These are phyloP conservation scores for Loriculus beryllinus DNA, from an alignment of 2,797 vertebrate genomes.

Conservation along the genomic window DNA sequence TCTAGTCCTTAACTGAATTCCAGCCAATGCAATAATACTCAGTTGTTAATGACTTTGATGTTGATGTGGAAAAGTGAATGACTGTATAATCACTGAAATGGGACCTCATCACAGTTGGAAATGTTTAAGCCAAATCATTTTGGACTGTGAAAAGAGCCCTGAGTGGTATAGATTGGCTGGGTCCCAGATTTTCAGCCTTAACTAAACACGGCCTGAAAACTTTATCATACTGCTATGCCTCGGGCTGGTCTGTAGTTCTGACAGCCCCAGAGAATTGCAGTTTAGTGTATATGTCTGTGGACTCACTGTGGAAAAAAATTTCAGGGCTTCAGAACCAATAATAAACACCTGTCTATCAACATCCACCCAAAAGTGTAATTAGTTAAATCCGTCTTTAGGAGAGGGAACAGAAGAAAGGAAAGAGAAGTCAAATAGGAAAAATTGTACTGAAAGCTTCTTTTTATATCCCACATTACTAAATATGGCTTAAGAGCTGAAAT, in stretches of 20 bases:
- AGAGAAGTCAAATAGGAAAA: slow-evolving; percentile 77
- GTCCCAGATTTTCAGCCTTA: slow-evolving; percentile 80
- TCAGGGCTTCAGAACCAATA: slow-evolving; percentile 74
- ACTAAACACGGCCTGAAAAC: slow-evolving; percentile 80
- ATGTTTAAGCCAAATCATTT: slow-evolving; percentile 85
- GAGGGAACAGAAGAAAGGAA: slow-evolving; percentile 81
- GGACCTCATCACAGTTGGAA: slow-evolving; percentile 84
- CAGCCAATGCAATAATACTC: slow-evolving; percentile 80
- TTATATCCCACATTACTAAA: slow-evolving; percentile 82
- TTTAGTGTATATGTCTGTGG: slow-evolving; percentile 72
- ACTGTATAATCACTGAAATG: slow-evolving; percentile 83
- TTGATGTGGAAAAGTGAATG: slow-evolving; percentile 85
- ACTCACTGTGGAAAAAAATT: slow-evolving; percentile 63
- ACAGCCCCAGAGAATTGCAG: slow-evolving; percentile 75
- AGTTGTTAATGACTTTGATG: slow-evolving; percentile 85
- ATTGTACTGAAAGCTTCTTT: slow-evolving; percentile 82
- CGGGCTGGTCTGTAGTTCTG: slow-evolving; percentile 80
- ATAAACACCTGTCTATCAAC: slow-evolving; percentile 83
- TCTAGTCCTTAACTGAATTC: slow-evolving; percentile 79
- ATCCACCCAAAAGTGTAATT: slow-evolving; percentile 83
- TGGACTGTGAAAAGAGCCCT: slow-evolving; percentile 82
- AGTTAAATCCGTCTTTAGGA: slow-evolving; percentile 78
- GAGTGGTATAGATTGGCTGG: slow-evolving; percentile 80
- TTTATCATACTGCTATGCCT: slow-evolving; percentile 78
- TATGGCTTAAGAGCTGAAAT: slow-evolving; percentile 79